Evolutionary conservation across 2,113 vertebrate species (phyloP).

Genomic region (Stercorarius parasiticus): DNA sequence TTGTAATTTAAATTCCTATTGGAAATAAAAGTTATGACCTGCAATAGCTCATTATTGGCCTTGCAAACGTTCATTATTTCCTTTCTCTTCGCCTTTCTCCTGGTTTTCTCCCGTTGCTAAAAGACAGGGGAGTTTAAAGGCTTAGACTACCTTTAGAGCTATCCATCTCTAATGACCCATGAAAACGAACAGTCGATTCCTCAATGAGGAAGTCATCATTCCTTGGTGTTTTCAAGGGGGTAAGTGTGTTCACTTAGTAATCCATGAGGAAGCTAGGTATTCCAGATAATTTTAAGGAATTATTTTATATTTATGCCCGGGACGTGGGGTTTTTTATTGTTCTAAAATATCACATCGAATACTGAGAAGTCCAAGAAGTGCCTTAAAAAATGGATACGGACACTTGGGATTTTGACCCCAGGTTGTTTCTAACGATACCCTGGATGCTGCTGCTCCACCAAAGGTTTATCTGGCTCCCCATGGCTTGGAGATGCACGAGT

Average conservation of each 20-base stretch:
- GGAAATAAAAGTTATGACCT: constrained; percentile 43
- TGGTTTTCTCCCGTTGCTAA: background rate
- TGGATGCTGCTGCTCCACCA: background rate
- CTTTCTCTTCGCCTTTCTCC: background rate
- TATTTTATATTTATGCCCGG: background rate
- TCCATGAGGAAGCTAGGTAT: background rate
- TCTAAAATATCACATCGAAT: background rate
- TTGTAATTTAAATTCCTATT: constrained; percentile 52
- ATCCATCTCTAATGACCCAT: constrained; percentile 4
- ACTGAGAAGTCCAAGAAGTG: background rate
- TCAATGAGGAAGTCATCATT: constrained; percentile 13
- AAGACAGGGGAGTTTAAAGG: constrained; percentile 24
- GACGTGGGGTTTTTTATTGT: background rate
- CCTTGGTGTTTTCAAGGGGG: background rate
- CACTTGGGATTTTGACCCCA: background rate
- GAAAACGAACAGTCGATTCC: background rate
- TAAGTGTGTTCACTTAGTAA: background rate
- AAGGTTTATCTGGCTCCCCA: background rate
- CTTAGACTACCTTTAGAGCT: constrained; percentile 34
- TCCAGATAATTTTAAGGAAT: background rate
- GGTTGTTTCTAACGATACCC: background rate
- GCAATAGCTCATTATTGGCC: constrained; percentile 17
- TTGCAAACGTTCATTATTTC: constrained; percentile 10
- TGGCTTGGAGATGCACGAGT: background rate
- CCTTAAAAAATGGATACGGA: rapidly evolving